phyloP scores from a whole-genome alignment of 2,888 invertebrate species.

The Morinoia aosen region DNA sequence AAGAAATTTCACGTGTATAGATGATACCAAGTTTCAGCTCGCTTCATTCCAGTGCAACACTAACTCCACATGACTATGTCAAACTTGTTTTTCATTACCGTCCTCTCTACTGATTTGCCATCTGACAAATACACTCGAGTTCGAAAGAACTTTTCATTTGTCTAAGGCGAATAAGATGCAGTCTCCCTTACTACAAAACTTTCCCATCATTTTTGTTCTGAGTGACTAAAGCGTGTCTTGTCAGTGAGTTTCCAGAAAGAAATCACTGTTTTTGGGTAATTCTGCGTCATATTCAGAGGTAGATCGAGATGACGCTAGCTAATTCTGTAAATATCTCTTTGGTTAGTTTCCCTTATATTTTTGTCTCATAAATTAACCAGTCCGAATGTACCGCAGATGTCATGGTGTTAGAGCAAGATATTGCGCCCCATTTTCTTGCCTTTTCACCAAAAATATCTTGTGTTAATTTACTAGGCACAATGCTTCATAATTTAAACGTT shows the following conservation, averaged over 20 bases:
- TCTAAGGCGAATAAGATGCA: neutral
- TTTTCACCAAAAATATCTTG: neutral
- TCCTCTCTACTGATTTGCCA: neutral
- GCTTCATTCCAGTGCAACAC: neutral
- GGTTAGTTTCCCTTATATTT: neutral
- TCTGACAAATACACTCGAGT: neutral
- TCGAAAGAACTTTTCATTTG: neutral
- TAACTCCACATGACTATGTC: neutral
- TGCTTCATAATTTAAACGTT: neutral
- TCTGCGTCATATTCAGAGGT: neutral
- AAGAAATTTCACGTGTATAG: neutral
- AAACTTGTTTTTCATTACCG: neutral
- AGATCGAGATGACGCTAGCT: neutral
- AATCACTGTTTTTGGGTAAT: neutral
- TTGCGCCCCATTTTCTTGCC: neutral
- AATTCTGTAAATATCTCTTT: neutral
- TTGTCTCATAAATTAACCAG: neutral
- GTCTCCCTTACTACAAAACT: neutral
- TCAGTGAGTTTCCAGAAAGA: neutral
- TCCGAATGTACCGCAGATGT: neutral
- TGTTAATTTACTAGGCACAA: no score
- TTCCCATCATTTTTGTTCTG: neutral
- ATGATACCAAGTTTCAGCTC: neutral
- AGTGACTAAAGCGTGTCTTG: neutral
- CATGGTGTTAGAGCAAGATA: no score